Evolutionary conservation across 2,888 invertebrate species (phyloP), one percentile per base, ranked within the genome.

Genomic region (Cephus runcator): DNA sequence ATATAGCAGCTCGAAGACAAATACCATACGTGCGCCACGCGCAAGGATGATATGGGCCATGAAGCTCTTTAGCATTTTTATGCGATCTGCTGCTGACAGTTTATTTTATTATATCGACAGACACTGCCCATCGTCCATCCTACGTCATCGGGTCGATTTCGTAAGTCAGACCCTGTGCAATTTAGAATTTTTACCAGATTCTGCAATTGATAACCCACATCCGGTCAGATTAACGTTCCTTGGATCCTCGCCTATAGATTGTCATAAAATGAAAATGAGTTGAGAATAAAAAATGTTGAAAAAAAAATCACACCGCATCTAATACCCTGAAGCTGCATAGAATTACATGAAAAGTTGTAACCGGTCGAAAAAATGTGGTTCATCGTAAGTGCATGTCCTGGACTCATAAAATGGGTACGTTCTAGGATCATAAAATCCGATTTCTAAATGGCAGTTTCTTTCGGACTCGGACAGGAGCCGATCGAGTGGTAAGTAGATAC

Each of bases 31-130:
- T 56, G 56, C 56, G 56, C 56, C 56, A 56, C 56, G 56, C 23
- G 56, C 56, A 56, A 56, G 23, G 56, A 56, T 23, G 86, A 87
- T 87, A 87, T 85, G 84, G 86, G 81, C 82, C 85, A 80, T 82
- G 84, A 82, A 78, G 85, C 89, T 89, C 84, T 87, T 91, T 91
- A 91, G 91, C 91, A 91, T 91, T 91, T 91, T 91, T 91, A 91
- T 91, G 91, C 84, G 85, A 84, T 85, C 90, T 91, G 91, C 88
- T 82, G 90, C 88, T 91, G 91, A 91, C 91, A 91, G 88, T 90
- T 90, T 91, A 91, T 90, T 90, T 90, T 90, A 88, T 90, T 90
- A 87, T 86, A 87, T 87, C 82, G 84, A 73, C 86, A 82, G 82
- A 79, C 83, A 80, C 84, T 88, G 87, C 85, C 87, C 87, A 83